Percentiles rank a stretch among this genome's conserved stretches.
These are phyloP conservation scores for Acestrorhynchus altus DNA, from an alignment of 2,797 vertebrate genomes.

Conservation along the genomic window DNA sequence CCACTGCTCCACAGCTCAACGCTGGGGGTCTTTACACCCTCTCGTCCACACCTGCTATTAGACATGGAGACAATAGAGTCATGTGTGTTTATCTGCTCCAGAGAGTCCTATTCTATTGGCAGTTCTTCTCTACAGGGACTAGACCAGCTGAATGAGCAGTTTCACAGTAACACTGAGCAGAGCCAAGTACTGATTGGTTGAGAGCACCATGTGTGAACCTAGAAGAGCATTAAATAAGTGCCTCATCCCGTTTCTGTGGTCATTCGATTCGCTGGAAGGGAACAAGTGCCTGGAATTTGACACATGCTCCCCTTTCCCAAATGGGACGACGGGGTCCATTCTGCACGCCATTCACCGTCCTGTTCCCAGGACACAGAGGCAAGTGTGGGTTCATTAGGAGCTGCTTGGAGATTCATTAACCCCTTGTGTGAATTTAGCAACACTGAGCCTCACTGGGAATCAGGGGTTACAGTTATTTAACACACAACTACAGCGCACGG, in stretches of 20 bases:
- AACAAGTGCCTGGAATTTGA: background rate
- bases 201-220: background rate
- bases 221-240: constrained; percentile 1
- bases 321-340: background rate
- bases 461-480: no score
- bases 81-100: no score
- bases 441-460: background rate
- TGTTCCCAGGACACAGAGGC: background rate
- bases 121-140: no score
- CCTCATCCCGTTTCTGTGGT: background rate
- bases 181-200: background rate
- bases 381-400: background rate
- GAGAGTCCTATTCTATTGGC: no score
- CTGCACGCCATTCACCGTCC: background rate
- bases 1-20: no score
- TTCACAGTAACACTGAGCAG: background rate
- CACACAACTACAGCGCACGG: no score
- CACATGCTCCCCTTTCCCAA: background rate
- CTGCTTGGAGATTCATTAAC: background rate
- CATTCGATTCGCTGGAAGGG: background rate
- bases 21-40: no score
- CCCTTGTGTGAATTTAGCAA: no score
- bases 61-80: no score
- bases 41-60: no score
- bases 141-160: background rate